Conservation (phyloP, 2,888 invertebrate genomes). For the Margaritifera margaritifera region DNA sequence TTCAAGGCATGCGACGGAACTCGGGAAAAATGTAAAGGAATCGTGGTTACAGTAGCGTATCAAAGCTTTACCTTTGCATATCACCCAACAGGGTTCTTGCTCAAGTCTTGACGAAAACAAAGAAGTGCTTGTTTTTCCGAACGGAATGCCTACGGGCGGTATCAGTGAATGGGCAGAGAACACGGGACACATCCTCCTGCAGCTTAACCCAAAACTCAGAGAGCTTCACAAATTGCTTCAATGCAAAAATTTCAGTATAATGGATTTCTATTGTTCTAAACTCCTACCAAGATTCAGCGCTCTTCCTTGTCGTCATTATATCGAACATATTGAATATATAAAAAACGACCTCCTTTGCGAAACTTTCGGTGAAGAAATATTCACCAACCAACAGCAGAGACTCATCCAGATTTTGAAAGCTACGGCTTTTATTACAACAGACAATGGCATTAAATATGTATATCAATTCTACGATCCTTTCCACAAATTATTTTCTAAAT, state of each 20-base stretch:
- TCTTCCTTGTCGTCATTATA: constrained; percentile 3
- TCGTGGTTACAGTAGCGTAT: background rate
- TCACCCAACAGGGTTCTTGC: constrained; percentile 5
- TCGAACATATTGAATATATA: constrained; percentile 10
- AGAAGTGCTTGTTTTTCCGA: constrained; percentile 22
- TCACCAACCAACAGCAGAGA: background rate
- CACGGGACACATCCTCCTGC: constrained; percentile 14
- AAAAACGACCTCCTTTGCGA: background rate
- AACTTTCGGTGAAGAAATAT: background rate
- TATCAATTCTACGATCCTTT: constrained; percentile 11
- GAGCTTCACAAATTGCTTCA: constrained; percentile 4
- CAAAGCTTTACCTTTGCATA: constrained; percentile 9
- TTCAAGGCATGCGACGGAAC: background rate
- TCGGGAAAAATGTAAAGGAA: background rate
- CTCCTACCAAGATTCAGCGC: constrained; percentile 10
- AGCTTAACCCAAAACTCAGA: constrained; percentile 2
- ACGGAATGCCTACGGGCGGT: constrained; percentile 22
- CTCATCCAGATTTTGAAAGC: constrained; percentile 4
- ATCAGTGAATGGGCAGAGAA: constrained; percentile 22
- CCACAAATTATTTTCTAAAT: constrained; percentile 10
- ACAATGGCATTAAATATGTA: constrained; percentile 6
- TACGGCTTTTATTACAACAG: constrained; percentile 11
- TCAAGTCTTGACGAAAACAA: constrained; percentile 1
- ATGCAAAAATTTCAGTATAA: background rate
- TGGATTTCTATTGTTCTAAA: constrained; percentile 5